These are phyloP conservation scores for Epizoanthus fatuus DNA, from an alignment of 92 coral and sea anemone species.

Conservation along the genomic window DNA sequence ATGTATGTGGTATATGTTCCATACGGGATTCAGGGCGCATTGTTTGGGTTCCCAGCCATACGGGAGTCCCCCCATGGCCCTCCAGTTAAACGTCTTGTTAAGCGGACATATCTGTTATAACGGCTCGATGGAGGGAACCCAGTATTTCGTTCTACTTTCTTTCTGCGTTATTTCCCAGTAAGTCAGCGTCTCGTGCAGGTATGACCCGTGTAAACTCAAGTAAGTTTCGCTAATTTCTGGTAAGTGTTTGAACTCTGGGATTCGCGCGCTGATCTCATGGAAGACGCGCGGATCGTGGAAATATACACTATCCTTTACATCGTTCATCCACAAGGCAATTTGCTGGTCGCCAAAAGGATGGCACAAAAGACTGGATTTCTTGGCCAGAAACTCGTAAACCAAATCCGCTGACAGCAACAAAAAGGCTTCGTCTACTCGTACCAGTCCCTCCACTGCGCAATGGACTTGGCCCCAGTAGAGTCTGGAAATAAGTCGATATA, in stretches of 20 bases:
- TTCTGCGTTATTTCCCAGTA: slow-evolving; percentile 84
- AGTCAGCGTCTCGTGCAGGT: slow-evolving; percentile 80
- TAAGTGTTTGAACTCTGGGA: slow-evolving; percentile 71
- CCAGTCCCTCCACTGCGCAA: slow-evolving; percentile 88
- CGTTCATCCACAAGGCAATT: slow-evolving; percentile 94
- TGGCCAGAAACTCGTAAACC: slow-evolving; percentile 77
- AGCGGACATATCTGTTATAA: slow-evolving; percentile 79
- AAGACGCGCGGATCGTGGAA: slow-evolving; percentile 92
- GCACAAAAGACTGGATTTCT: slow-evolving; percentile 77
- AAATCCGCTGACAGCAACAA: slow-evolving; percentile 83
- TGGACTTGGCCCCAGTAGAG: slow-evolving; percentile 97
- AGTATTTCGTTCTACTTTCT: slow-evolving; percentile 53
- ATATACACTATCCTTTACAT: slow-evolving; percentile 80
- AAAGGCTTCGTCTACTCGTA: slow-evolving; percentile 96
- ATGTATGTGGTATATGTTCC: slow-evolving; percentile 78
- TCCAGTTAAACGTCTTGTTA: slow-evolving; percentile 84
- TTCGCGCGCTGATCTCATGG: slow-evolving; percentile 83
- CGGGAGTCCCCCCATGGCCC: slow-evolving; percentile 87
- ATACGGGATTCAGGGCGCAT: slow-evolving; percentile 74
- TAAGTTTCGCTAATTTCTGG: slow-evolving; percentile 78
- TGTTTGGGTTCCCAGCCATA: slow-evolving; percentile 89
- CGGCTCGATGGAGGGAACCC: slow-evolving; percentile 91
- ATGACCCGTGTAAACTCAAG: slow-evolving; percentile 91
- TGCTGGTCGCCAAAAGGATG: slow-evolving; percentile 98
- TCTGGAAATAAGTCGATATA: too few species aligned